phyloP scores from a whole-genome alignment of 2,888 invertebrate species.

The Herminia tarsipennalis region DNA sequence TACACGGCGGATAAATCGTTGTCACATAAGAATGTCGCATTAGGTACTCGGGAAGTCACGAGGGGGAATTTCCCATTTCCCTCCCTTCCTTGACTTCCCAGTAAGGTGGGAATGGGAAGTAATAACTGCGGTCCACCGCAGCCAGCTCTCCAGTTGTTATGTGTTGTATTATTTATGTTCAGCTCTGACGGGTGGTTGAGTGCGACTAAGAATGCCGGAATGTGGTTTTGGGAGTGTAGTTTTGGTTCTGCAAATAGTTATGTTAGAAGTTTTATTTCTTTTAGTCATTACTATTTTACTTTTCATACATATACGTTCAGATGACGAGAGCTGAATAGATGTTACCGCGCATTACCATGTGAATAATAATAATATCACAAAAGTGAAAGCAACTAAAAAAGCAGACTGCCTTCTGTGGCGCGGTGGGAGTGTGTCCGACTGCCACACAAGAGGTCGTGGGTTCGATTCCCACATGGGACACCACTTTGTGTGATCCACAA shows the following conservation, averaged over 20 bases:
- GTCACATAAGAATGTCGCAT: slow-evolving; percentile 84
- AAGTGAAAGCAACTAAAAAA: too few relatives aligned
- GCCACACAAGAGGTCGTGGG: too few relatives aligned
- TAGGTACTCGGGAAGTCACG: slow-evolving; percentile 53
- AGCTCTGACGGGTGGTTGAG: slow-evolving; percentile 62
- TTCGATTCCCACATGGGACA: too few relatives aligned
- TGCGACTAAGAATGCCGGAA: slow-evolving; percentile 14
- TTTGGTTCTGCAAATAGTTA: background rate
- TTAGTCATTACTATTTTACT: too few relatives aligned
- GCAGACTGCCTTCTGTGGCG: too few relatives aligned
- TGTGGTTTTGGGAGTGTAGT: background rate
- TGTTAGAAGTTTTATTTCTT: too few relatives aligned
- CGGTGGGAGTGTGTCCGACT: too few relatives aligned
- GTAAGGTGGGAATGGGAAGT: slow-evolving; percentile 52
- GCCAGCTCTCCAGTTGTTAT: slow-evolving; percentile 76
- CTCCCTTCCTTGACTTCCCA: slow-evolving; percentile 12
- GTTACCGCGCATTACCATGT: too few relatives aligned
- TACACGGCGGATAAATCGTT: slow-evolving; percentile 83
- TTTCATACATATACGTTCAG: too few relatives aligned
- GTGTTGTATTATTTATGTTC: slow-evolving; percentile 79
- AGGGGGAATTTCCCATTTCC: slow-evolving; percentile 25
- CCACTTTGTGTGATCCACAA: too few relatives aligned
- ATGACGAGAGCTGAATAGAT: too few relatives aligned
- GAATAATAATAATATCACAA: too few relatives aligned
- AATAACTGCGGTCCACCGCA: slow-evolving; percentile 79